Evolutionary conservation across 2,113 vertebrate genomes (phyloP).

Genomic region (Tyto alba): DNA sequence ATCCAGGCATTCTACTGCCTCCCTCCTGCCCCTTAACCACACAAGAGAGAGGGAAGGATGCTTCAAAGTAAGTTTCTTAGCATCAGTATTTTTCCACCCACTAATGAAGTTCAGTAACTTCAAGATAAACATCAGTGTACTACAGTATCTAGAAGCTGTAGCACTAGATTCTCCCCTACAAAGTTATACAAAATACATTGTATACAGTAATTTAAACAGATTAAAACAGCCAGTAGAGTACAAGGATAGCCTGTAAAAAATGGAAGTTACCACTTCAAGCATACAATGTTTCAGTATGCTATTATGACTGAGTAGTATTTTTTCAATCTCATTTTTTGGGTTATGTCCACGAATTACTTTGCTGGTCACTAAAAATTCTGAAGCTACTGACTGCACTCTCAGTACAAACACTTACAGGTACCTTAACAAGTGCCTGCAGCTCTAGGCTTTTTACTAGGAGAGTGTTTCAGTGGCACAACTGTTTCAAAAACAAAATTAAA

Average conservation of each 20-base stretch:
- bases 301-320: background rate
- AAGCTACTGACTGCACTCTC: background rate
- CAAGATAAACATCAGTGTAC: background rate
- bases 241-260: background rate
- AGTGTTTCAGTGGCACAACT: background rate
- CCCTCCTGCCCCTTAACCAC: accelerated
- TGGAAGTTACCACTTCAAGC: background rate
- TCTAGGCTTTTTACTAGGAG: background rate
- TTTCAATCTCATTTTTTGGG: background rate
- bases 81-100: background rate
- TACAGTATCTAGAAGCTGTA: background rate
- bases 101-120: background rate
- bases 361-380: background rate
- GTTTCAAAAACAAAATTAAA: background rate
- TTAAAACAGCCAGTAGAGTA: background rate
- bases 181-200: background rate
- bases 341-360: background rate
- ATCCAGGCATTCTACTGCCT: background rate
- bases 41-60: background rate
- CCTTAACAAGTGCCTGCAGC: background rate
- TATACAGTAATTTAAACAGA: background rate
- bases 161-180: background rate
- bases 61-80: background rate
- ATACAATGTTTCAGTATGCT: background rate
- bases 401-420: background rate